These are phyloP conservation scores for Natrix natrix DNA, from an alignment of 2,797 vertebrate species.

Conservation along the genomic window DNA sequence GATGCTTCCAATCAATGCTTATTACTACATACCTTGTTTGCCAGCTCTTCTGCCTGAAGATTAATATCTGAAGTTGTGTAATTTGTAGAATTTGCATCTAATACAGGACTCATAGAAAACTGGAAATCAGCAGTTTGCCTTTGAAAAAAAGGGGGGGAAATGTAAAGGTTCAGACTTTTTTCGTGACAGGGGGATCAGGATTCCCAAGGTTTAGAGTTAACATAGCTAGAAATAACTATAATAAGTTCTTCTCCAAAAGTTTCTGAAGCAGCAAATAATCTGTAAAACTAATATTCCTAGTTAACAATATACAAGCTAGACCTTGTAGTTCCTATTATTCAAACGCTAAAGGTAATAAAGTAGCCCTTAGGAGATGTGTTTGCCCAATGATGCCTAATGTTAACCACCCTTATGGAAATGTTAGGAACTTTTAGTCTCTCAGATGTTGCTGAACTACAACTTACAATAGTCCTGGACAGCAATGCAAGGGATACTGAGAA, in stretches of 20 bases:
- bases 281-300: not conserved
- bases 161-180: not conserved
- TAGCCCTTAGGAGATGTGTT: not conserved
- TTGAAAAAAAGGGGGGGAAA: slow-evolving; percentile 28
- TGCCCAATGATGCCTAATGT: not conserved
- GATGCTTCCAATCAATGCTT: not conserved
- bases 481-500: not conserved
- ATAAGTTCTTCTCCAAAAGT: not conserved
- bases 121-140: slow-evolving; percentile 82
- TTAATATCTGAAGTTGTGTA: slow-evolving; percentile 69
- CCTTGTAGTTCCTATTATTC: not conserved
- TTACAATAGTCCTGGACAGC: not conserved
- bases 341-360: not conserved
- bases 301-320: not conserved
- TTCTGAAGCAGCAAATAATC: not conserved
- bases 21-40: slow-evolving; percentile 73
- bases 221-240: not conserved
- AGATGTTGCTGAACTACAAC: not conserved
- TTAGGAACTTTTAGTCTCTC: not conserved
- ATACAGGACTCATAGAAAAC: slow-evolving; percentile 74
- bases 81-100: slow-evolving; percentile 53
- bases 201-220: not conserved
- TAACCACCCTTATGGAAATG: not conserved
- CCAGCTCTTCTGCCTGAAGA: slow-evolving; percentile 76
- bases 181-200: too few relatives aligned